phyloP scores from a whole-genome alignment of 2,113 vertebrate species.

The Pelvicachromis taeniatus region DNA sequence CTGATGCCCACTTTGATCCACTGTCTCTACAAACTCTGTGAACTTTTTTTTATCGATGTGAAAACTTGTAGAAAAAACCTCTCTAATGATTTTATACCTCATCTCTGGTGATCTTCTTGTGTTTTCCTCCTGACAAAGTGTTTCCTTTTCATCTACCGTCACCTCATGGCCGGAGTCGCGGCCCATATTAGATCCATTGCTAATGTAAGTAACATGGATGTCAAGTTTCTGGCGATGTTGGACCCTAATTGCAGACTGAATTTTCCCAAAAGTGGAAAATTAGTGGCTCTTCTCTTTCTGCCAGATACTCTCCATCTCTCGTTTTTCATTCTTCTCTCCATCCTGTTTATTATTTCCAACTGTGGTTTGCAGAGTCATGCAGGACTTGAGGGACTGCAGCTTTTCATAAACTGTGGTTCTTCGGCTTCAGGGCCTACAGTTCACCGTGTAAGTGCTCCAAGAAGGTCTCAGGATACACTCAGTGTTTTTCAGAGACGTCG shows the following conservation, averaged over 20 bases:
- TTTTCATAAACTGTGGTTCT: constrained; percentile 4
- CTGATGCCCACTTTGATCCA: constrained; percentile 3
- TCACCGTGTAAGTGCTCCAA: not conserved
- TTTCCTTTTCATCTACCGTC: constrained; percentile 4
- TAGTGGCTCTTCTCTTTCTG: constrained; percentile 24
- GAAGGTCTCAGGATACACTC: not conserved
- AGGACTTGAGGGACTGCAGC: constrained; percentile 18
- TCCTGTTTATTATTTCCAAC: constrained; percentile 44
- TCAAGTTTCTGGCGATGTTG: constrained; percentile 25
- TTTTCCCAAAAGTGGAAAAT: constrained; percentile 51
- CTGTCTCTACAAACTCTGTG: not conserved
- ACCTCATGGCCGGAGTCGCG: not conserved
- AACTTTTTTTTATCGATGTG: not conserved
- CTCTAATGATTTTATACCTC: not conserved
- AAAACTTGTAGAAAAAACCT: constrained; percentile 20
- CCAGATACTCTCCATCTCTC: constrained; percentile 25
- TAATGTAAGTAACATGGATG: constrained; percentile 34
- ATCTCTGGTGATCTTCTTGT: not conserved
- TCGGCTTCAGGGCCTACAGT: not conserved
- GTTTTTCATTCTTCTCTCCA: constrained; percentile 2
- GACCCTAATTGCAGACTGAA: constrained; percentile 42
- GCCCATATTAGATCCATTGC: constrained; percentile 5
- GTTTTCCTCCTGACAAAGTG: not conserved
- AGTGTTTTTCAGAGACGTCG: not conserved
- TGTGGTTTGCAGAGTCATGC: constrained; percentile 44